Percentiles rank a stretch among this genome's conserved stretches.
Conservation (phyloP, 2,888 invertebrate genomes). For the Cephus nigrinus region DNA sequence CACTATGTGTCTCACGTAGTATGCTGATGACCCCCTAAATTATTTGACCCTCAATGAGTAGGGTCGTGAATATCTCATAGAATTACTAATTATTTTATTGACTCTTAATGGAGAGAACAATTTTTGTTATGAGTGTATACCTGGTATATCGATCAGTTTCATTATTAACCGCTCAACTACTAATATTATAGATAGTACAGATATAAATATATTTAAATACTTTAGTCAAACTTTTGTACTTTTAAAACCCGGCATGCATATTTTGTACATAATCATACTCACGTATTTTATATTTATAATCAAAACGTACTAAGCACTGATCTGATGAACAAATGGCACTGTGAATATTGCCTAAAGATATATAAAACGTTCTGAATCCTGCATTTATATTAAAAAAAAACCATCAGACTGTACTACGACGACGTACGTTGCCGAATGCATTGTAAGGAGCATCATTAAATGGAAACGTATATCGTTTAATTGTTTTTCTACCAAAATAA, state of each 20-base stretch:
- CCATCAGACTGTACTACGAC: not conserved
- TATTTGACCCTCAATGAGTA: not conserved
- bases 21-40: not conserved
- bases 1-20: not conserved
- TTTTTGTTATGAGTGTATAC: not conserved
- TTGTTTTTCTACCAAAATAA: not conserved
- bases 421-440: not conserved
- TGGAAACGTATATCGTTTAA: not conserved
- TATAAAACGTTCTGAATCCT: not conserved
- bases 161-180: not conserved
- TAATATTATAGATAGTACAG: not conserved
- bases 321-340: not conserved
- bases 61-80: not conserved
- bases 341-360: not conserved
- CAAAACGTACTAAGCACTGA: conserved; percentile 4
- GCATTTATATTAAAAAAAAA: not conserved
- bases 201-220: not conserved
- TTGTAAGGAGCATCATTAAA: not conserved
- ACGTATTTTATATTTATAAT: not conserved
- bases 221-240: not conserved
- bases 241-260: not conserved
- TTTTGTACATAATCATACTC: conserved; percentile 1
- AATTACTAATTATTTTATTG: not conserved
- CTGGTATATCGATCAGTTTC: not conserved
- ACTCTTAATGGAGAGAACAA: not conserved